A percentile compares a stretch with the other conserved stretches of the same genome.
These are phyloP conservation scores for Phortica variegata DNA, from an alignment of 1,140 invertebrate genomes.

Conservation along the genomic window DNA sequence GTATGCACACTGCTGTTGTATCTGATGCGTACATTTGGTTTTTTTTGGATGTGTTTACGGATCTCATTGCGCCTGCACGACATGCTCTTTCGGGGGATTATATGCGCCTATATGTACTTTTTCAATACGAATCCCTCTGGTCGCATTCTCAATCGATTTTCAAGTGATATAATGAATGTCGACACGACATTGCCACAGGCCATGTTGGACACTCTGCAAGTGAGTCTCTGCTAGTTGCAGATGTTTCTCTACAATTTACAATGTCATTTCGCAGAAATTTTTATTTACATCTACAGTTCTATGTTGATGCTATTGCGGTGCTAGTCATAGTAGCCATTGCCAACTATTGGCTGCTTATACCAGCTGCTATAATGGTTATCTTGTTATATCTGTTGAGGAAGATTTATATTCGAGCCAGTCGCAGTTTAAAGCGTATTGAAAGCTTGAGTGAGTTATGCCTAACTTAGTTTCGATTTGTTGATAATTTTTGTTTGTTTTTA, in stretches of 20 bases:
- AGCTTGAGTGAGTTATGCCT: conserved; percentile 65
- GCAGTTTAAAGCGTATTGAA: conserved; percentile 80
- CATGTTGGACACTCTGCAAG: conserved; percentile 71
- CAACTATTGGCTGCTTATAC: conserved; percentile 78
- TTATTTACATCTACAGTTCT: conserved; percentile 54
- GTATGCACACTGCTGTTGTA: conserved; percentile 27
- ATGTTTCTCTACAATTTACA: background rate
- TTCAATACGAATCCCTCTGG: conserved; percentile 85
- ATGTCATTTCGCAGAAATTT: background rate
- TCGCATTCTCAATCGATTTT: conserved; percentile 80
- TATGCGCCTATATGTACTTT: conserved; percentile 80
- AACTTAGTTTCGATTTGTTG: background rate
- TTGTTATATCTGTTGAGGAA: conserved; percentile 68
- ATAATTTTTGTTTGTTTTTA: conserved; percentile 21
- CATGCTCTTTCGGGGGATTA: conserved; percentile 77
- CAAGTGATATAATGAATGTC: conserved; percentile 79
- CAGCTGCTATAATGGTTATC: conserved; percentile 67
- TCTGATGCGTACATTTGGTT: conserved; percentile 65
- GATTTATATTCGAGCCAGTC: conserved; percentile 74
- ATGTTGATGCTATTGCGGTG: conserved; percentile 67
- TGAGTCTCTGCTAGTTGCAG: conserved; percentile 54
- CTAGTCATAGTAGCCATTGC: conserved; percentile 72
- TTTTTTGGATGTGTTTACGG: conserved; percentile 76
- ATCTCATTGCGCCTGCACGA: conserved; percentile 81
- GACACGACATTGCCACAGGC: conserved; percentile 78